Evolutionary conservation across 1,140 invertebrate species (phyloP), one percentile per base, ranked within the genome.

Genomic region (Laodelphax striatellus): DNA sequence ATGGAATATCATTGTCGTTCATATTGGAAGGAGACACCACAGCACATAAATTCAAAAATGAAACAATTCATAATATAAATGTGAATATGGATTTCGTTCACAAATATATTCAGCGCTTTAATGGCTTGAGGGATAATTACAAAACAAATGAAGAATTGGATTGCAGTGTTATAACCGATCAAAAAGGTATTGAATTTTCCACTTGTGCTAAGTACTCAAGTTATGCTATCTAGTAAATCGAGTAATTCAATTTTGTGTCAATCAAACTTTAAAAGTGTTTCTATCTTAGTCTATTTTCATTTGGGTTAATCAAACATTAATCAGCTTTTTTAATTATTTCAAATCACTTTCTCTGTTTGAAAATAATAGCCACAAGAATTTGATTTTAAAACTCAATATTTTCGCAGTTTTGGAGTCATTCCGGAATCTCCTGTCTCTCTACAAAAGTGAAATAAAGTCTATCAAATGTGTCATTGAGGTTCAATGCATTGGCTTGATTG

Each of bases 71-170:
- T 14, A 72, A 80, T 16, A 65, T 89, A 1, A 68, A 74, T 14
- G 68, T 70, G 22, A 85, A 82, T 55, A 88, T 86, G 63, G 73
- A 81, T 4, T 75, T 75, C 5, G 79, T 83, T 1, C 73, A 76
- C 68, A 68, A 74, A 16, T 92, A 89, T 67, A 76, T 83, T 0
- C 64, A 80, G 62, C 77, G 82, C n/a, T 88, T 90, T 71, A 71
- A 83, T 21, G 58, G 67, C 0, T 83, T 90, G 62, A 74, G 82
- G 52, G 64, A 78, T 21, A 88, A 86, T 70, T 90, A 82, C 67
- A 76, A 76, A 46, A 83, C 88, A 60, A 88, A 90, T 70, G 73
- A 82, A 54, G 76, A 74, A 19, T 80, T 79, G 43, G 80, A 85
- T 66, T 71, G 80, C 4, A 70, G 76, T 11, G 65, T 70, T 11